These are phyloP conservation scores for Scartelaos histophorus DNA, from an alignment of 2,113 vertebrate genomes.

Conservation along the genomic window DNA sequence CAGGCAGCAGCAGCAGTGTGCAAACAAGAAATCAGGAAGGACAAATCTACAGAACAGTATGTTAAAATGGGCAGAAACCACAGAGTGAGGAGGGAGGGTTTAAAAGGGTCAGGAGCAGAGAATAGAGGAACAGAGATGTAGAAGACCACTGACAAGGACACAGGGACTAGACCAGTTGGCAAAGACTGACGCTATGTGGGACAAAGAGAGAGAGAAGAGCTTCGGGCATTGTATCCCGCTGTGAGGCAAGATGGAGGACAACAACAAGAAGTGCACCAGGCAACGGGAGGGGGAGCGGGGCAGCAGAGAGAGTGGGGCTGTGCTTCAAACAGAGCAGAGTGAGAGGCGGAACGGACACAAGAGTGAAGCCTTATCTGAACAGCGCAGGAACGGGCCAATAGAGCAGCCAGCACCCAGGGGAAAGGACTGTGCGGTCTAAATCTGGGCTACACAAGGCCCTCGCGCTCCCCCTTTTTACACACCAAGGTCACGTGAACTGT, in stretches of 20 bases:
- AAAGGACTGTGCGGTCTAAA: slow-evolving; percentile 16
- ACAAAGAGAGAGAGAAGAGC: slow-evolving; percentile 27
- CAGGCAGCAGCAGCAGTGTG: slow-evolving; percentile 28
- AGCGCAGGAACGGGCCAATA: slow-evolving; percentile 33
- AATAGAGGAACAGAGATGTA: slow-evolving; percentile 2
- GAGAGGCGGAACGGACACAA: slow-evolving; percentile 13
- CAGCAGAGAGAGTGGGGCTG: slow-evolving; percentile 46
- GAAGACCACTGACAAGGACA: slow-evolving; percentile 17
- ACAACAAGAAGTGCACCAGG: slow-evolving; percentile 45
- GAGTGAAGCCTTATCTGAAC: slow-evolving; percentile 60
- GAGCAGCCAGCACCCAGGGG: slow-evolving; percentile 43
- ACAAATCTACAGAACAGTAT: slow-evolving; percentile 31
- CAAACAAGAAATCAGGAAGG: slow-evolving; percentile 51
- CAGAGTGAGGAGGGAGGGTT: slow-evolving; percentile 27
- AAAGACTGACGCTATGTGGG: slow-evolving; percentile 20
- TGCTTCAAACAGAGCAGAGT: slow-evolving; percentile 34
- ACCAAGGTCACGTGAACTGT: neutral
- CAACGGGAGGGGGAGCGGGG: slow-evolving; percentile 34
- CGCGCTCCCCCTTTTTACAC: neutral
- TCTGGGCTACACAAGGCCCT: slow-evolving; percentile 30
- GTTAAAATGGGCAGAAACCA: slow-evolving; percentile 19
- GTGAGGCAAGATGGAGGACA: slow-evolving; percentile 65
- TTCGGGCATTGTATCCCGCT: slow-evolving; percentile 47
- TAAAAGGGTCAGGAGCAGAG: slow-evolving; percentile 15
- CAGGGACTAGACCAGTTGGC: slow-evolving; percentile 11